phyloP scores from a whole-genome alignment of 2,797 vertebrate genomes.

The Glossophaga mutica region DNA sequence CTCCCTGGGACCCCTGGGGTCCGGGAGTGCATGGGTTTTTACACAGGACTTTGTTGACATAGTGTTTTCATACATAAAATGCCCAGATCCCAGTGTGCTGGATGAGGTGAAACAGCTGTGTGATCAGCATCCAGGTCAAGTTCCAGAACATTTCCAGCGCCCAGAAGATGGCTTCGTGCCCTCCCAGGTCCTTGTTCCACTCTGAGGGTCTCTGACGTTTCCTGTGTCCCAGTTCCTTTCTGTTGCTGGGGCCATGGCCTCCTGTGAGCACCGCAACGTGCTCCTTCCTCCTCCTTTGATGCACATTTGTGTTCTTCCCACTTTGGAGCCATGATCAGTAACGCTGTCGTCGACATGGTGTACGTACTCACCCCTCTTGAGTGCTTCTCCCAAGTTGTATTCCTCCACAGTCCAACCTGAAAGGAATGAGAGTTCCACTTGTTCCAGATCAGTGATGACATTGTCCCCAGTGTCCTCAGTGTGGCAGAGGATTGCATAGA shows the following conservation, averaged over 20 bases:
- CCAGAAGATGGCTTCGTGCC: accelerated
- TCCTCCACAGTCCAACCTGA: neutral
- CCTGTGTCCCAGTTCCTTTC: neutral
- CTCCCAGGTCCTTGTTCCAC: accelerated
- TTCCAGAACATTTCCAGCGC: too few species aligned
- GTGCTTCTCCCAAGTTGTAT: neutral
- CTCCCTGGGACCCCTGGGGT: neutral
- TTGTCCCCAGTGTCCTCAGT: neutral
- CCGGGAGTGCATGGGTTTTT: neutral
- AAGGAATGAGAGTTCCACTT: neutral
- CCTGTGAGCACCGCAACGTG: accelerated
- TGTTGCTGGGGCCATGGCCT: accelerated
- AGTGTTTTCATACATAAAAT: neutral
- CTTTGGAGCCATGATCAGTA: neutral
- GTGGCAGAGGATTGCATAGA: neutral
- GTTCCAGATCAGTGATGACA: neutral
- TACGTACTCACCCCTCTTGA: neutral
- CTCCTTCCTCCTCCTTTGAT: neutral
- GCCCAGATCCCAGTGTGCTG: neutral
- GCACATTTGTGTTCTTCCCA: neutral
- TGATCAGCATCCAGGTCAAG: neutral
- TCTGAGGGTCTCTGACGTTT: accelerated
- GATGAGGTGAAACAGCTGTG: neutral
- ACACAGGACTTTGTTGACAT: neutral
- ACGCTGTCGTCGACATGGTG: neutral